Evolutionary conservation across 2,888 invertebrate genomes (phyloP), one percentile per base, ranked within the genome.

Genomic region (Habrosyne pyritoides): DNA sequence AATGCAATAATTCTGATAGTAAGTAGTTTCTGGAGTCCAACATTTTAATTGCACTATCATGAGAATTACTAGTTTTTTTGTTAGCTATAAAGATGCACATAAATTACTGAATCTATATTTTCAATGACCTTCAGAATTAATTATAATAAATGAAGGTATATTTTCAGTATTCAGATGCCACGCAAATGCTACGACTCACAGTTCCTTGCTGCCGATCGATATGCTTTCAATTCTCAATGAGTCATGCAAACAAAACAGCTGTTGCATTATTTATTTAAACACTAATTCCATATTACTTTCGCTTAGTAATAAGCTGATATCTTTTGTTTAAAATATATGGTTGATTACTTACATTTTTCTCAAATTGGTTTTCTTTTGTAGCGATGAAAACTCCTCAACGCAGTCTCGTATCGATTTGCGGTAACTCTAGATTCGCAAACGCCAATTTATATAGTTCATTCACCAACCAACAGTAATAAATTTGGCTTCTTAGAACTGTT

Each of bases 401-500:
- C 52, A 36, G 26, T 21, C 47, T 61, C 24, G 33, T 73, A 69
- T 75, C 56, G 73, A 74, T 73, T 61, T 52, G 52, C n/a, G 55
- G 57, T 51, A 56, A 61, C 63, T 46, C 56, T 54, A 57, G 58
- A 55, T 24, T 57, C 60, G 47, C 30, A 52, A 57, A 61, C 56
- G 55, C 54, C 56, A 54, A 61, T 66, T 54, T 46, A 5, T 49
- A 61, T 53, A 62, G 61, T 73, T 71, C 72, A 78, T 77, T 79
- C 83, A 83, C 79, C 64, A 59, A 83, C 79, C 64, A 59, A 66
- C 36, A 56, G 57, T 57, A 63, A 63, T 65, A 68, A 62, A 66
- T 56, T 66, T 62, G 62, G 67, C 68, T 63, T 70, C 61, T 54
- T 57, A 68, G 79, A 79, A 75, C 80, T 83, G 77, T 71, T 63